Base-by-base conservation (phyloP, 2,113 vertebrate genomes). In the Gambusia holbrooki region DNA sequence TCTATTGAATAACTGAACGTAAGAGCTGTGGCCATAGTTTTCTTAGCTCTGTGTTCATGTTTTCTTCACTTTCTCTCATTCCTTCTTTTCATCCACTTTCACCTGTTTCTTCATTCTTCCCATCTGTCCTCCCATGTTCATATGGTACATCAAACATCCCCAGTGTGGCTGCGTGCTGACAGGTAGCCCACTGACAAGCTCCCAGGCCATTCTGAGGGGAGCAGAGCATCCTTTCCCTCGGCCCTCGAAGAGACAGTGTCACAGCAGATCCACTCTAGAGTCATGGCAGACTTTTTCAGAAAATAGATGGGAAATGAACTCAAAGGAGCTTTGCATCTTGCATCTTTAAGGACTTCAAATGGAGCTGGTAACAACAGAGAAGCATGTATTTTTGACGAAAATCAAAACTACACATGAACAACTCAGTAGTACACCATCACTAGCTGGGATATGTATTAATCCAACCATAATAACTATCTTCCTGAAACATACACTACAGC, bases 201-300 rank as follows among this genome's bases (percentile, higher is more conserved):
- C 82, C 73, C 77, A 72, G 90, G 89, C 89, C 91, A 83, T 85
- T 87, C 82, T 81, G 82, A 85, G 71, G 83, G 84, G 84, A 85
- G 75, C 82, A 25, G 45, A 87, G 81, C 84, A 73, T 86, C 72
- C 71, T 66, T 85, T 81, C 86, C 76, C 28, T 74, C 83, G 78
- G 73, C 75, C 83, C 83, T 89, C 62, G 81, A 89, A 90, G 83
- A 91, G 91, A 91, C 89, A 90, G 71, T 77, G 91, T 91, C 91
- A 92, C 76, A 90, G 84, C 32, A 66, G 86, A 91, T 91, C 87
- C 87, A 89, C 73, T 87, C 81, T 77, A 71, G 77, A 86, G 74
- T 66, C 35, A 69, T 75, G 77, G 74, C 84, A 84, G 84, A 68
- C 42, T 68, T 28, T 45, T 68, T 75, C 74, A 81, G 35, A 71